Conservation (phyloP, 23 tunicate species). For the Phallusia fumigata region DNA sequence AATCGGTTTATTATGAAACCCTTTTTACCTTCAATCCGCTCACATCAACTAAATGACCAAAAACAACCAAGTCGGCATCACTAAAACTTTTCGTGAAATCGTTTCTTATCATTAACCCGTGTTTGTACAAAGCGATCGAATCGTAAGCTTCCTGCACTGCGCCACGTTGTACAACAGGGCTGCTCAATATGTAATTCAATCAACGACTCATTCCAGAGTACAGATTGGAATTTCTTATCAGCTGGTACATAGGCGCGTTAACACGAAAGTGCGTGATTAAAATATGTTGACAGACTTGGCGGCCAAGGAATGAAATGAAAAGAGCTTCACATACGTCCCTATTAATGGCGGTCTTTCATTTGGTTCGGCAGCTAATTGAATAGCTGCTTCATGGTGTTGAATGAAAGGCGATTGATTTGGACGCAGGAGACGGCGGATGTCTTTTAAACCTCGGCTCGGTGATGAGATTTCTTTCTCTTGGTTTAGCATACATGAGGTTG, state of each 20-base stretch:
- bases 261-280: conserved; percentile 3
- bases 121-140: too few species aligned
- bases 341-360: conserved; percentile 1
- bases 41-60: too few species aligned
- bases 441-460: neutral
- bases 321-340: neutral
- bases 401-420: neutral
- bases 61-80: too few species aligned
- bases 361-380: neutral
- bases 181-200: neutral
- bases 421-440: neutral
- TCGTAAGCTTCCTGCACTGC: too few species aligned
- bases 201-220: neutral
- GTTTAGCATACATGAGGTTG: too few species aligned
- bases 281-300: conserved; percentile 6
- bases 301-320: neutral
- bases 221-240: neutral
- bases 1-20: too few species aligned
- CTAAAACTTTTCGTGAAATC: too few species aligned
- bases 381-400: neutral
- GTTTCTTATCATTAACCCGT: too few species aligned
- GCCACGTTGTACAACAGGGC: neutral
- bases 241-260: neutral
- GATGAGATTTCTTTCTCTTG: too few species aligned
- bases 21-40: too few species aligned